Evolutionary conservation across 2,797 vertebrate species (phyloP).

Genomic region (Anabas testudineus): DNA sequence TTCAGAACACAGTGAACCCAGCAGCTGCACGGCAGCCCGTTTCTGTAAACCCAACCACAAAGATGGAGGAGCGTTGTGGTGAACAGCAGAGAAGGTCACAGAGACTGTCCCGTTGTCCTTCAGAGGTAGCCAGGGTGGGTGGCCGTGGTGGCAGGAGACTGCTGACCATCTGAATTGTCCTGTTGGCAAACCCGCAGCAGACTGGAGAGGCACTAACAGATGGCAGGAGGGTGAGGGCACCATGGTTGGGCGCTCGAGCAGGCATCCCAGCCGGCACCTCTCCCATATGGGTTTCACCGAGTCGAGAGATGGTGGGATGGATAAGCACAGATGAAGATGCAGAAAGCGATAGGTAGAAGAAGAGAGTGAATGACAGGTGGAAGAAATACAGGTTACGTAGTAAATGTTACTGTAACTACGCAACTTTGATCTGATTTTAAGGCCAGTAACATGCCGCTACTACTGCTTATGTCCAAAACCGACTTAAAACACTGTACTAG

Average conservation of each 20-base stretch:
- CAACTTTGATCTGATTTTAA: background rate
- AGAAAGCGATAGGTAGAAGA: background rate
- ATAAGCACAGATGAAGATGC: conserved; percentile 14
- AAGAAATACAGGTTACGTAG: background rate
- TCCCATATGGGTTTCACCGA: conserved; percentile 85
- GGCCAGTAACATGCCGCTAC: background rate
- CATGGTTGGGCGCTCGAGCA: conserved; percentile 81
- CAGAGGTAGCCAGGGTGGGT: conserved; percentile 77
- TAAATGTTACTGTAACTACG: background rate
- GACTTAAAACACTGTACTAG: background rate
- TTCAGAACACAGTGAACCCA: conserved; percentile 3
- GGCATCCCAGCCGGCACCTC: conserved; percentile 83
- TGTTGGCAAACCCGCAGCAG: conserved; percentile 82
- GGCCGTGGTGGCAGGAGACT: conserved; percentile 77
- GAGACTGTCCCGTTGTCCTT: conserved; percentile 81
- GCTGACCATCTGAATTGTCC: conserved; percentile 84
- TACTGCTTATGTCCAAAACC: background rate
- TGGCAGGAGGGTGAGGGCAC: conserved; percentile 85
- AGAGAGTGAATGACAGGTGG: background rate
- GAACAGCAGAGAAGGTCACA: conserved; percentile 70
- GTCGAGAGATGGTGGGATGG: conserved; percentile 47
- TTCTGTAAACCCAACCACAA: background rate
- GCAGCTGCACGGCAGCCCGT: background rate
- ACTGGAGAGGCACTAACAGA: conserved; percentile 83
- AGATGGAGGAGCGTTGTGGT: conserved; percentile 20